Base-by-base conservation (phyloP, 2,888 invertebrate genomes). In the Cinara cedri region DNA sequence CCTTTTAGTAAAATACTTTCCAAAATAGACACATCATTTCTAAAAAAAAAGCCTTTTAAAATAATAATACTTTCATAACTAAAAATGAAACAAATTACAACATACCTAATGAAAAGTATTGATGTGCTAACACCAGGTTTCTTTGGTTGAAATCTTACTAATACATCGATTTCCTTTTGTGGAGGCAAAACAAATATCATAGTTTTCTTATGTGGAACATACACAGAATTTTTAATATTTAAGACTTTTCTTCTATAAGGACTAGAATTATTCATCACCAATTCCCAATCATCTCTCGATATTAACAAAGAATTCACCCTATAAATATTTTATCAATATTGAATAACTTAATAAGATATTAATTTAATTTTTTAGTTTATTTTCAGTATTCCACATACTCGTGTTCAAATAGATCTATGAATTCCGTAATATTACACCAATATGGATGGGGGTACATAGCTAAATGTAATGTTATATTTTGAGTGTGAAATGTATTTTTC, bases 401-500 rank as follows among this genome's bases (percentile, higher is more conserved):
- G 4, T 78, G 78, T 78, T 78, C 78, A 60, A 70, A 78, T 13
- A 78, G 21, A 34, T 78, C 78, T 21, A 78, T 78, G 21, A 78
- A 78, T 2, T 78, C 78, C 21, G 78, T 78, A 2, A 78, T 78
- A 60, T 78, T 78, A 42, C 78, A 78, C 78, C 78, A 70, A 4
- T 78, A 78, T 42, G 78, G 78, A 70, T 78, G 21, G 8, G 78
- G 78, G 51, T 78, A 78, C 78, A 78, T 78, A 8, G 78, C 78
- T 9, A 78, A 70, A 60, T 78, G 78, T 24, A 78, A 19, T 1
- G 78, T 70, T 70, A 78, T 70, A 78, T 78, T 78, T 78, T 78
- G 78, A 8, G 68, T 78, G 62, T 78, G 78, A 70, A 78, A 78
- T 21, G 78, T 78, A 60, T 78, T 78, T 70, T 78, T 78, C n/a